Evolutionary conservation across 2,113 vertebrate species (phyloP), one percentile per base, ranked within the genome.

Genomic region (Sminthopsis crassicaudata): DNA sequence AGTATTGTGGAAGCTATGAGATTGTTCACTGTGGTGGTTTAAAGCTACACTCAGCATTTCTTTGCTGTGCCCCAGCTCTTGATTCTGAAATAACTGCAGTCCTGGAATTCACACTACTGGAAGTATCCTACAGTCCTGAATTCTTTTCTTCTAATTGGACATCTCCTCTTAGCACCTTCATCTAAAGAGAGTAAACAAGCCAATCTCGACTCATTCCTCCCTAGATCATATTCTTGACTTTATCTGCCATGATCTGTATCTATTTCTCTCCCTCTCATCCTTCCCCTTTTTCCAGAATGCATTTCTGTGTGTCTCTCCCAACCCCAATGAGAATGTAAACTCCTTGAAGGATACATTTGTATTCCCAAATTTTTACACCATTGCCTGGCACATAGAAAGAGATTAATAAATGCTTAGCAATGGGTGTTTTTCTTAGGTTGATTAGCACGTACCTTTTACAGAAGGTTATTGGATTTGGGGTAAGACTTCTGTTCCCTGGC

Each of bases 391-490:
- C 30, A 76, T 7, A n/a, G 60, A 76, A 19, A n/a, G 30, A 76
- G 60, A 76, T 84, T 42, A 84, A 84, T 84, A 19, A 42, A 42
- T 84, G n/a, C 7, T 22, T 42, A n/a, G 60, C 23, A n/a, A 19
- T 42, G 36, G 67, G n/a, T 42, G n/a, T 7, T 23, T 5, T 22
- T 42, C 6, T 84, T 42, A 84, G 36, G 57, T 55, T 90, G 90
- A 54, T 88, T 95, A 95, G 23, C 3, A 27, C n/a, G 60, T 30
- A 22, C 42, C 57, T 95, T 93, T 57, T 92, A 16, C 9, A 90
- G 91, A 91, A 90, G 19, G 90, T 91, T 55, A 50, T 46, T 57
- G 50, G 89, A 67, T 42, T 53, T 46, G 54, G n/a, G 42, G 19
- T 8, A 19, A 6, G 24, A 26, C n/a, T 57, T 53, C 53, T 25